A percentile compares a stretch with the other conserved stretches of the same genome.
phyloP scores from a whole-genome alignment of 2,113 vertebrate genomes.

The Peromyscus californicus region DNA sequence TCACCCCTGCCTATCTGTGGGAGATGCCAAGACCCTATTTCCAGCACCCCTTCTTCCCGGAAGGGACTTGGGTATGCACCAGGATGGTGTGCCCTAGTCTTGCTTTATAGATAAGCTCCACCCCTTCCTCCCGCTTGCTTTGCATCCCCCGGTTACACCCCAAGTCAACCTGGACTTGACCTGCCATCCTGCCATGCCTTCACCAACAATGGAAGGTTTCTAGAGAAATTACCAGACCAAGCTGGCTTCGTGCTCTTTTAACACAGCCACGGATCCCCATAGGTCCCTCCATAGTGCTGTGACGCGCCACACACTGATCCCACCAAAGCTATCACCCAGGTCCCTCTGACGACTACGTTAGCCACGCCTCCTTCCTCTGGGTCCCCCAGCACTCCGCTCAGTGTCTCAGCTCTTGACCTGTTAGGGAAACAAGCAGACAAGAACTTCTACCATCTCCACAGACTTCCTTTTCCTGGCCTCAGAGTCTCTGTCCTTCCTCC shows the following conservation, averaged over 20 bases:
- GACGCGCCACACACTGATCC: background rate
- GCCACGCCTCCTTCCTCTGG: background rate
- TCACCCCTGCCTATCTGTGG: background rate
- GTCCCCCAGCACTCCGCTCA: background rate
- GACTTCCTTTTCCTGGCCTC: background rate
- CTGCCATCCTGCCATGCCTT: background rate
- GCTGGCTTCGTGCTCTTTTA: background rate
- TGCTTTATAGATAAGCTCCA: background rate
- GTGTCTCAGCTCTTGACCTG: background rate
- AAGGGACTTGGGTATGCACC: background rate
- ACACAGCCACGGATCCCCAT: background rate
- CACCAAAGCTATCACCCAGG: background rate
- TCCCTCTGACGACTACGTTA: background rate
- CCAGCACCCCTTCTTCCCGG: background rate
- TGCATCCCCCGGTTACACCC: background rate
- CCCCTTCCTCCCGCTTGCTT: background rate
- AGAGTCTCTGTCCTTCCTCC: background rate
- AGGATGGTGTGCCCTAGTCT: rapidly evolving
- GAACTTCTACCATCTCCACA: background rate
- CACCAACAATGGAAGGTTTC: background rate
- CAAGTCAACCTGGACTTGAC: background rate
- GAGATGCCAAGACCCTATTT: background rate
- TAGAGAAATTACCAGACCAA: background rate
- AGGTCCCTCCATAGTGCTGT: background rate
- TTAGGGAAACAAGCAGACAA: background rate